These are phyloP conservation scores for Acrobasis repandana DNA, from an alignment of 2,888 invertebrate genomes.

Conservation along the genomic window DNA sequence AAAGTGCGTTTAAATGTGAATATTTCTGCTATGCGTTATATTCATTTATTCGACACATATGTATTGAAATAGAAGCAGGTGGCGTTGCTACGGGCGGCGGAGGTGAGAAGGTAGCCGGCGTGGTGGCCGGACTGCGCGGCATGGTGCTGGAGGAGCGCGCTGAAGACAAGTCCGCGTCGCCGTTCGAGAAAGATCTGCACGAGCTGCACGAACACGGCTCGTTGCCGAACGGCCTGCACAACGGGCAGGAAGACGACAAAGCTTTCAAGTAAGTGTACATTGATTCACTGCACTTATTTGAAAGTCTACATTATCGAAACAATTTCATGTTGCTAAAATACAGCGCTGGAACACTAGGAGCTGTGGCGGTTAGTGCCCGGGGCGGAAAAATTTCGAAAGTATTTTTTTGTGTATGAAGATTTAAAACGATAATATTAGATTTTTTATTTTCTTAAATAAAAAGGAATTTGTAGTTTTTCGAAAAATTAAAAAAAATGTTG, in stretches of 20 bases:
- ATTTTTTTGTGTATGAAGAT: no score
- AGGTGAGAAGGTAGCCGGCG: constrained; percentile 70
- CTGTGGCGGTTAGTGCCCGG: no score
- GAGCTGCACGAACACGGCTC: constrained; percentile 73
- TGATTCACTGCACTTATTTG: background rate
- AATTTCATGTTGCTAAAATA: no score
- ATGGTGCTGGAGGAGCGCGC: constrained; percentile 74
- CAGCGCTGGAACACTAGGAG: no score
- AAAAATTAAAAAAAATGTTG: no score
- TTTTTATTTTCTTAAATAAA: no score
- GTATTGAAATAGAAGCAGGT: constrained; percentile 52
- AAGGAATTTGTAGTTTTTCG: no score
- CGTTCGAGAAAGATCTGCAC: constrained; percentile 76
- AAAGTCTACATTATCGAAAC: no score
- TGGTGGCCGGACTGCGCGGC: constrained; percentile 70
- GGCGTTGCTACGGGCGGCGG: constrained; percentile 56
- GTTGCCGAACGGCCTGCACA: constrained; percentile 82
- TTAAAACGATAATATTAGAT: no score
- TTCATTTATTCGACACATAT: constrained; percentile 8
- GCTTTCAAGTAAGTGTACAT: constrained; percentile 91
- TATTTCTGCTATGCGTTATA: background rate
- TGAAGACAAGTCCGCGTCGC: constrained; percentile 73
- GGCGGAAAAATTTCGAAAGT: no score
- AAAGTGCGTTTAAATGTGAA: background rate
- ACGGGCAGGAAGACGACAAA: constrained; percentile 91